A percentile compares a stretch with the other conserved stretches of the same genome.
Evolutionary conservation across 2,797 vertebrate species (phyloP).

Genomic region (Lycodopsis pacificus): DNA sequence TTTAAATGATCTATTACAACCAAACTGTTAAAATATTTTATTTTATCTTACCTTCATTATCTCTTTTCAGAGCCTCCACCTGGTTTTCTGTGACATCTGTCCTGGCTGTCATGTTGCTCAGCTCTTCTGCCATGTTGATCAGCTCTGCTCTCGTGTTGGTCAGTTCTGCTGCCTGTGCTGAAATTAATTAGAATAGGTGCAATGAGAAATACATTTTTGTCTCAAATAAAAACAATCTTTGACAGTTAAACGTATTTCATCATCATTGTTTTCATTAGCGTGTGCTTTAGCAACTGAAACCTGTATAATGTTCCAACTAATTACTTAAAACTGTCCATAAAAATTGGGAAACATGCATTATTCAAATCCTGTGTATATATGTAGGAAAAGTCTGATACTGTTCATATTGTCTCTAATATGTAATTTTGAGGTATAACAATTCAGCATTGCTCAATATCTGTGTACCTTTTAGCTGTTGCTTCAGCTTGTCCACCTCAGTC

Average conservation of each 20-base stretch:
- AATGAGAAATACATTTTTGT: neutral
- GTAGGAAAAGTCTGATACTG: no score
- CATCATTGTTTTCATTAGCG: neutral
- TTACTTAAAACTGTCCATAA: no score
- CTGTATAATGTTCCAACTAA: neutral
- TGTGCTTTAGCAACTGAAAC: neutral
- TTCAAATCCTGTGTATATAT: no score
- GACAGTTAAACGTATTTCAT: no score
- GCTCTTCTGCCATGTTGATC: conserved; percentile 23
- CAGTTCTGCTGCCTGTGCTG: conserved; percentile 52
- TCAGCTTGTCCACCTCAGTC: neutral
- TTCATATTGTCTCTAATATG: neutral
- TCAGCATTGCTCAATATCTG: neutral
- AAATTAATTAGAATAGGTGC: neutral
- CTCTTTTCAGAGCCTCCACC: no score
- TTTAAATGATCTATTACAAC: no score
- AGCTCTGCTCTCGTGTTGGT: conserved; percentile 38
- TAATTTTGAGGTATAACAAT: neutral
- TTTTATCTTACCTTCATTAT: no score
- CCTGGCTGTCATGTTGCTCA: no score
- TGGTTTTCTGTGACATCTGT: conserved; percentile 47
- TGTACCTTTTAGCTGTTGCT: conserved; percentile 19
- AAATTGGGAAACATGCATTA: no score
- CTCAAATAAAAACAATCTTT: no score
- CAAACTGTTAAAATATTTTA: no score